Base-by-base conservation (phyloP, 2,113 vertebrate genomes). In the Trogon surrucura region DNA sequence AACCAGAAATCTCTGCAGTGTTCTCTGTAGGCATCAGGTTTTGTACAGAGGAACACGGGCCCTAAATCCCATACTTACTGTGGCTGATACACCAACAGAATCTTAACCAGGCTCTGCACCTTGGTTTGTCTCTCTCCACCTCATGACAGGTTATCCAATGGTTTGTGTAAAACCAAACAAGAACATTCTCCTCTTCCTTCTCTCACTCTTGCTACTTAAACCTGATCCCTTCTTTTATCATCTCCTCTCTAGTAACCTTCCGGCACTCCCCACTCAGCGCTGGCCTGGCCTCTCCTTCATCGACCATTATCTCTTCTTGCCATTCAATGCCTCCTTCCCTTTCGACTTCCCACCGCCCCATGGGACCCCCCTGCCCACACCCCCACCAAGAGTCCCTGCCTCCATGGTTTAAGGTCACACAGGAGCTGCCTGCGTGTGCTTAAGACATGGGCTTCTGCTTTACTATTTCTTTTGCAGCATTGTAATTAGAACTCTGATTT, bases 291-390 rank as follows among this genome's bases (percentile, higher is more conserved):
- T 54, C 36, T 45, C 44, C 54, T 22, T 30, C 4, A 20, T 5
- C 19, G 16, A 47, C 41, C 1, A 0, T 1, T 19, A 34, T 61
- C 30, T 61, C 48, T 36, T 38, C 45, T 78, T 45, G 36, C 8
- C n/a, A 23, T 60, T 30, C 10, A 2, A 29, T 3, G 2, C 2
- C 22, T 80, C 69, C 54, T 86, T 86, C 56, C 54, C 54, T 45
- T 60, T 85, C 45, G 58, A 51, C 19, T 45, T 85, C 61, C 66
- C 10, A 3, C 20, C 3, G 4, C 60, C 17, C 51, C 64, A 54
- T 19, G 13, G 2, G 58, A 65, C 9, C 30, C 38, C 14, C 26
- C 64, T 64, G 30, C 38, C 20, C 41, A 61, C 14, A 14, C 2
- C 30, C 29, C 58, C 36, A 34, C 82, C 79, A 56, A 26, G 27